Evolutionary conservation across 2,888 invertebrate genomes (phyloP).

Genomic region (Andricus quercusramuli): DNA sequence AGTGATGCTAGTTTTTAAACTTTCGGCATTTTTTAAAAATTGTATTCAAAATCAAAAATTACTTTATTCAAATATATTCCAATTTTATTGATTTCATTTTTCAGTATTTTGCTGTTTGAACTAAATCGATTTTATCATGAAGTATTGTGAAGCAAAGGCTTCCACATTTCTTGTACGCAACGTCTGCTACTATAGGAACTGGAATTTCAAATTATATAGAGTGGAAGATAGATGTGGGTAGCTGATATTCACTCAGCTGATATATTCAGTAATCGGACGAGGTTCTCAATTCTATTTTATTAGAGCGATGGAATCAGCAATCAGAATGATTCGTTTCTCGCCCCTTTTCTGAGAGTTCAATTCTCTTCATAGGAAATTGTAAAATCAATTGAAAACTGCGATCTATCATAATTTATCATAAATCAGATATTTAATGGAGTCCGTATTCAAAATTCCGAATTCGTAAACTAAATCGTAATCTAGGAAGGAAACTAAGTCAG

Average conservation of each 20-base stretch:
- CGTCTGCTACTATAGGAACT: neutral
- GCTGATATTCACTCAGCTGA: constrained; percentile 29
- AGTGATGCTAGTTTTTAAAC: too few relatives aligned
- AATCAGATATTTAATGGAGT: neutral
- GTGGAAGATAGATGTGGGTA: constrained; percentile 38
- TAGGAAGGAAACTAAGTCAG: too few relatives aligned
- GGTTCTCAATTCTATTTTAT: constrained; percentile 32
- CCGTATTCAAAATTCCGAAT: too few relatives aligned
- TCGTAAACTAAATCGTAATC: too few relatives aligned
- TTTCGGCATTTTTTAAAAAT: too few relatives aligned
- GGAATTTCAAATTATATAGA: constrained; percentile 22
- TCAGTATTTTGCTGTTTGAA: too few relatives aligned
- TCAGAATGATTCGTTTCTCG: constrained; percentile 24
- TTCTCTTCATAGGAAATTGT: constrained; percentile 29
- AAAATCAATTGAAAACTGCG: constrained; percentile 7
- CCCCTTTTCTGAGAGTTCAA: constrained; percentile 21
- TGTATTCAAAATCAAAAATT: too few relatives aligned
- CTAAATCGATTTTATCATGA: too few relatives aligned
- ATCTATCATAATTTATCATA: constrained; percentile 7
- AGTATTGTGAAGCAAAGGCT: too few relatives aligned
- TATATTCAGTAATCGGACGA: constrained; percentile 23
- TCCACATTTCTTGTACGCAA: neutral
- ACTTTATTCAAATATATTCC: too few relatives aligned
- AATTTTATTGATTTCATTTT: too few relatives aligned
- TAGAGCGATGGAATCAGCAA: constrained; percentile 35